phyloP scores from a whole-genome alignment of 2,888 invertebrate species.

The Scaptomyza caliginosa region DNA sequence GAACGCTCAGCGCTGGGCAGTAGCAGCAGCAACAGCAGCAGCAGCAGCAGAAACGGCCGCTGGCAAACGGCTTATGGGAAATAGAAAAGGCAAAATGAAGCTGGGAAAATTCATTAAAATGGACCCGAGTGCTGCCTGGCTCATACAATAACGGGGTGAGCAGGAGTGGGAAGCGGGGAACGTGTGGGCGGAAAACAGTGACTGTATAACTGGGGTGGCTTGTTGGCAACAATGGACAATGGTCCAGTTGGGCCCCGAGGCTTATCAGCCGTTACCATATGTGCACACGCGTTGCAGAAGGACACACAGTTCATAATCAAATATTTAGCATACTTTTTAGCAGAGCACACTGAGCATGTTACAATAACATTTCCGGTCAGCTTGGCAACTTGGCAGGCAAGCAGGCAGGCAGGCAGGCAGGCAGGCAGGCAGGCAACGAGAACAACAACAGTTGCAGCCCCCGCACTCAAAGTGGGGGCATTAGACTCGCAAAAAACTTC shows the following conservation, averaged over 20 bases:
- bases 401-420: constrained; percentile 21
- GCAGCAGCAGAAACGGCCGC: constrained; percentile 48
- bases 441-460: constrained; percentile 12
- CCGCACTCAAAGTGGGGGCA: constrained; percentile 29
- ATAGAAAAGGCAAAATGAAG: constrained; percentile 48
- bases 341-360: constrained; percentile 64
- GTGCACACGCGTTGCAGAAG: constrained; percentile 47
- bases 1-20: constrained; percentile 43
- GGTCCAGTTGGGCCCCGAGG: constrained; percentile 48
- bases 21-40: no score
- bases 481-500: constrained; percentile 34
- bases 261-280: constrained; percentile 54
- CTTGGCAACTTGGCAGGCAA: constrained; percentile 52
- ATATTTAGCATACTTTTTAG: constrained; percentile 82
- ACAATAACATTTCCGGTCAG: constrained; percentile 80
- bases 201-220: constrained; percentile 8
- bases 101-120: constrained; percentile 76
- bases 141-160: neutral
- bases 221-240: constrained; percentile 50
- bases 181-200: neutral
- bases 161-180: neutral
- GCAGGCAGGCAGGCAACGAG: constrained; percentile 27
- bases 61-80: constrained; percentile 69
- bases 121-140: constrained; percentile 29
- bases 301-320: constrained; percentile 73